These are phyloP conservation scores for Drosophila cracens DNA, from an alignment of 2,888 invertebrate genomes.

Conservation along the genomic window DNA sequence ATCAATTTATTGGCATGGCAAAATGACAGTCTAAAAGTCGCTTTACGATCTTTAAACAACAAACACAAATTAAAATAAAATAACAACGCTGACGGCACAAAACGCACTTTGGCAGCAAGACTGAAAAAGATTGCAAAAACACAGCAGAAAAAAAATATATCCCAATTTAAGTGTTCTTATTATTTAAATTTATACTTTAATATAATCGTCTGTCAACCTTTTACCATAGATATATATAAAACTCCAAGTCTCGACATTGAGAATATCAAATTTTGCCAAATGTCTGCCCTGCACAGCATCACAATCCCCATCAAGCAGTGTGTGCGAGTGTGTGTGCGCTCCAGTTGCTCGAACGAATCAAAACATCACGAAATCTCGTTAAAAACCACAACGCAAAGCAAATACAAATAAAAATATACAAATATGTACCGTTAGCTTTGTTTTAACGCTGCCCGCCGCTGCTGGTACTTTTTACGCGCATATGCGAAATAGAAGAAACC, in stretches of 20 bases:
- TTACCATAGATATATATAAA: neutral
- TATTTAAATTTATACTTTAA: neutral
- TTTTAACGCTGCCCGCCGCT: conserved; percentile 42
- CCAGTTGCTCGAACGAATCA: conserved; percentile 54
- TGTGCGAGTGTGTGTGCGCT: conserved; percentile 37
- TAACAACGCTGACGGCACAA: neutral
- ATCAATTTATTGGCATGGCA: neutral
- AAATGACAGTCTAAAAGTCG: neutral
- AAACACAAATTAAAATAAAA: neutral
- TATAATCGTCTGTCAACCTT: neutral
- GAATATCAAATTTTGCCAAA: neutral
- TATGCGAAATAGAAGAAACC: conserved; percentile 32
- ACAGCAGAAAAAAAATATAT: neutral
- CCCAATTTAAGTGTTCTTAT: neutral
- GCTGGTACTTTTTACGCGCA: conserved; percentile 23
- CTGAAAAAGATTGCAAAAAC: neutral
- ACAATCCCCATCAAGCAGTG: neutral
- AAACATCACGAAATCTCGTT: conserved; percentile 70
- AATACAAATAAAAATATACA: conserved; percentile 44
- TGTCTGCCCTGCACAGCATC: neutral
- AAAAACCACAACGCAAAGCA: conserved; percentile 56
- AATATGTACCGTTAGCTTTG: conserved; percentile 63
- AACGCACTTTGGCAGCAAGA: neutral
- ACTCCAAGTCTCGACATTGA: neutral
- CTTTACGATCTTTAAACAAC: neutral